Evolutionary conservation across 30 jellyfish, hydroid and myxozoan species (phyloP), one percentile per base, ranked within the genome.

Genomic region (Aurelia aurita complex sp. Pacific): DNA sequence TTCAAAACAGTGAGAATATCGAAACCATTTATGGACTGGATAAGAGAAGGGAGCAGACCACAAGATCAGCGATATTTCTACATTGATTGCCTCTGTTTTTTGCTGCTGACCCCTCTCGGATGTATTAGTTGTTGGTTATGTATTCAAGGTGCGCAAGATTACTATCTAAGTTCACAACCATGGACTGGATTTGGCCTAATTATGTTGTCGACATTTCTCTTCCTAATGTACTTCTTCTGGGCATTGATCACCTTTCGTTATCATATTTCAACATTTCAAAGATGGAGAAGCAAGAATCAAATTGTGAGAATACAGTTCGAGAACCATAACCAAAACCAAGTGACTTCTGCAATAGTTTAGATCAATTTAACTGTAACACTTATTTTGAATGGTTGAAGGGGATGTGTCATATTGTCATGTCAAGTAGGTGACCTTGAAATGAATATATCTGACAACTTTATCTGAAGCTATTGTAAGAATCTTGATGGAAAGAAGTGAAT

Each of bases 121-220:
- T 59, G 83, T 54, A 72, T 78, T 15, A 92, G 98, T 65, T 75
- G 95, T 32, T 92, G 97, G 97, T 92, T 92, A 0, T 92, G 98
- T 73, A 77, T 92, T 11, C 87, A 81, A 54, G 98, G 97, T 34
- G 97, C 98, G 4, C 75, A 51, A 69, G 92, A 87, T 2, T 92
- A 92, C 69, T 88, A 92, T 74, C 57, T 69, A 60, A 76, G 61
- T 8, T 81, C 87, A 16, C 93, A 92, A 32, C 81, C 69, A n/a
- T 92, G 98, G 98, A 92, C 98, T 46, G 98, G 97, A n/a, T 88
- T 92, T 52, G 98, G 97, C 55, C 80, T 92, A 50, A 74, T 88
- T 13, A 52, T 92, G 86, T 77, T 92, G 23, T 88, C 97, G 11
- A 92, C 97, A 5, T 92, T 92, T 86, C 89, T 92, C 32, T 33